phyloP scores from a whole-genome alignment of 2,888 invertebrate species.

The Hyposoter dolosus region DNA sequence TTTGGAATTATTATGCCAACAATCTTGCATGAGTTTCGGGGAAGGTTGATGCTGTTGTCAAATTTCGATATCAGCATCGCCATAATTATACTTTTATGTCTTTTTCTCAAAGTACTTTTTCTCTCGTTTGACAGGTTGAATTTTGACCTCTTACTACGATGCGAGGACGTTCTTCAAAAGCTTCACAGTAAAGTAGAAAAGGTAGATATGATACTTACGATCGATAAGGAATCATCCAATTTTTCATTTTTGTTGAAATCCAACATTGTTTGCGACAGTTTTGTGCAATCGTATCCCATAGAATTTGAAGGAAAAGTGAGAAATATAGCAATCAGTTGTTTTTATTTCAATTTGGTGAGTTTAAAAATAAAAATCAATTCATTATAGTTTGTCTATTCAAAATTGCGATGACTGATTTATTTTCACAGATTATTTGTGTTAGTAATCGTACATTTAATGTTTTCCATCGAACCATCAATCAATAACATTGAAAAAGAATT shows the following conservation, averaged over 20 bases:
- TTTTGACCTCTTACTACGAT: slow-evolving; percentile 89
- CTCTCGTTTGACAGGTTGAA: slow-evolving; percentile 87
- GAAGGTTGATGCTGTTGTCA: slow-evolving; percentile 37
- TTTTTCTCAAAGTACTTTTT: slow-evolving; percentile 45
- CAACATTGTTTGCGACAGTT: background rate
- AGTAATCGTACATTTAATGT: no score
- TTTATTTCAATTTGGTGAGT: background rate
- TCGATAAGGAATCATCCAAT: background rate
- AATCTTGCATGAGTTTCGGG: slow-evolving; percentile 58
- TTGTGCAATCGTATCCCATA: background rate
- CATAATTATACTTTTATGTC: slow-evolving; percentile 18
- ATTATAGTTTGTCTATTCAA: no score
- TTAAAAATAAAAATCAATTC: no score
- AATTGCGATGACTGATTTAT: no score
- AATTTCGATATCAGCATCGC: background rate
- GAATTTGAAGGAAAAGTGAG: background rate
- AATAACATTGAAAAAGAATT: background rate
- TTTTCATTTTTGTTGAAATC: slow-evolving; percentile 1
- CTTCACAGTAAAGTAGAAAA: slow-evolving; percentile 89
- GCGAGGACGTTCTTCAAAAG: slow-evolving; percentile 89
- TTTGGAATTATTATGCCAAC: slow-evolving; percentile 32
- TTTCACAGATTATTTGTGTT: no score
- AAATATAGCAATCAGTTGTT: background rate
- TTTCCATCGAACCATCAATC: no score
- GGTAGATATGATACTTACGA: slow-evolving; percentile 83